Evolutionary conservation across 2,888 invertebrate species (phyloP).

Genomic region (Odontocolon sp.): DNA sequence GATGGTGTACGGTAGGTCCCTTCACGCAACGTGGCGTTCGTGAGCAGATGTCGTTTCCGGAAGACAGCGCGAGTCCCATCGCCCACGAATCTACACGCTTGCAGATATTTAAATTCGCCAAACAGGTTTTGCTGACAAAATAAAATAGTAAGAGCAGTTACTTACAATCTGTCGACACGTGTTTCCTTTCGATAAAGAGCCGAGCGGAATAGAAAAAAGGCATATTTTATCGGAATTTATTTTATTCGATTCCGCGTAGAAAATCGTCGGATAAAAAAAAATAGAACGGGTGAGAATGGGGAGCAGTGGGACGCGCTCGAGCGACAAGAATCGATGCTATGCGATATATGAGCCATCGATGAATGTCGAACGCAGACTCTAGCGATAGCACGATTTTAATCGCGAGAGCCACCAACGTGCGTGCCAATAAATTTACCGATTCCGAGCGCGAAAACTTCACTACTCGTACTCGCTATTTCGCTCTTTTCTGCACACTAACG

Average conservation of each 20-base stretch:
- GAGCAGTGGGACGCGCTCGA: conserved; percentile 3
- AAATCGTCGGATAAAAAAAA: background rate
- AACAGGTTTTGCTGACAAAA: background rate
- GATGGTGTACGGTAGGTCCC: conserved; percentile 55
- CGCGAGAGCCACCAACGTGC: conserved; percentile 28
- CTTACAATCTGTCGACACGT: conserved; percentile 7
- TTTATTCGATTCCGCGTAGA: conserved; percentile 6
- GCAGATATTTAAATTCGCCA: conserved; percentile 8
- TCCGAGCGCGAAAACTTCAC: conserved; percentile 39
- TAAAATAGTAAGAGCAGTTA: background rate
- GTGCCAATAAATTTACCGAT: conserved; percentile 59
- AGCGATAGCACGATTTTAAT: conserved; percentile 59
- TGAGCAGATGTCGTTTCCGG: conserved; percentile 71
- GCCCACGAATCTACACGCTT: background rate
- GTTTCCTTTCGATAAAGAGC: background rate
- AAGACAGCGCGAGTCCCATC: conserved; percentile 51
- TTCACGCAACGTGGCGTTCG: conserved; percentile 63
- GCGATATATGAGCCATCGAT: conserved; percentile 56
- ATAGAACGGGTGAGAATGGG: background rate
- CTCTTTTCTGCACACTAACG: conserved; percentile 22
- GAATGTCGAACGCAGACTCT: conserved; percentile 56
- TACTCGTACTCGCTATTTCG: conserved; percentile 25
- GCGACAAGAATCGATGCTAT: conserved; percentile 23
- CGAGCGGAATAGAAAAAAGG: background rate
- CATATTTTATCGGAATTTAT: conserved; percentile 5